Evolutionary conservation across 1,140 invertebrate species (phyloP), one percentile per base, ranked within the genome.

Genomic region (Wiebesia pumilae): DNA sequence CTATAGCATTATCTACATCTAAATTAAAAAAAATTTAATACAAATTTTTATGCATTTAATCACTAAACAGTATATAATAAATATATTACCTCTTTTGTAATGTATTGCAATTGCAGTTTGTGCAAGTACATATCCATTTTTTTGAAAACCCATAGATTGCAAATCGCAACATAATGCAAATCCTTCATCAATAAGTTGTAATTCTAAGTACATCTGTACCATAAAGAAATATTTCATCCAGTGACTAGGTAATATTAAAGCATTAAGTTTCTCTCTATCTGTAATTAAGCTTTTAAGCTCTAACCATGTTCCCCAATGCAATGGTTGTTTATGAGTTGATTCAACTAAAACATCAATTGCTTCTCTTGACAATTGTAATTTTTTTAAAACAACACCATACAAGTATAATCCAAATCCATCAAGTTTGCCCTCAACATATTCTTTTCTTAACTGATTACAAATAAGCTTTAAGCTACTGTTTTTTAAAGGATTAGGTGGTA

Each of bases 161-260:
- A 99, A 93, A 51, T 95, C 94, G 88, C 95, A 95, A 91, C 98
- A 99, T 78, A 98, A 95, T 81, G 96, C 95, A 38, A 99, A 91
- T 19, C 98, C 97, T 94, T 98, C 97, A 81, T 99, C 98, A 90
- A 98, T 97, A 43, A 98, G 94, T 89, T 99, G 97, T 77, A 98
- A 94, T 91, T 99, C 98, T 73, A 99, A 95, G 94, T 97, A 98
- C 65, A 97, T 97, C 91, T 98, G 97, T 9, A 97, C 98, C 86
- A 97, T 93, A 92, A 99, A 99, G 90, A 99, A 98, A 85, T 98
- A 95, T 92, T 97, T 97, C 94, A 99, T 98, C 98, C 98, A 99
- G 93, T 98, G 98, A 90, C 97, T 95, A 0, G 98, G 98, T 43
- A 99, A 91, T 65, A 95, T 93, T 14, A 98, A 89, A 21, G 95